Percentiles rank a stretch among this genome's conserved stretches.
phyloP scores from a whole-genome alignment of 2,888 invertebrate genomes.

The Oasisia sp. region DNA sequence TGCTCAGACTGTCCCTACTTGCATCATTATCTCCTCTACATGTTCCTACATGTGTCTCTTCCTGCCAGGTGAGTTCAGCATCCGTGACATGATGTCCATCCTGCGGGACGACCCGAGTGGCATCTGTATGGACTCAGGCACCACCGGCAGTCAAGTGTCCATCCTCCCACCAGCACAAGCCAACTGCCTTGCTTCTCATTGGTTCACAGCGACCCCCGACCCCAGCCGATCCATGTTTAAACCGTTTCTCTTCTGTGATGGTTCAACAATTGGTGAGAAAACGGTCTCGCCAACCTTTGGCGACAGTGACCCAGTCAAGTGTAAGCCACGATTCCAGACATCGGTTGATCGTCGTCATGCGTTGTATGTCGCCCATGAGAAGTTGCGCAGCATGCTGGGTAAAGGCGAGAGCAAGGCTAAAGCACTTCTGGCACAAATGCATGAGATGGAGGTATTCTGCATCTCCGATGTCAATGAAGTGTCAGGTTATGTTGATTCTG shows the following conservation, averaged over 20 bases:
- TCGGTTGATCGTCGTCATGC: constrained; percentile 33
- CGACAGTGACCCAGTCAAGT: constrained; percentile 60
- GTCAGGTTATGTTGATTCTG: constrained; percentile 43
- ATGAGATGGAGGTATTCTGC: constrained; percentile 31
- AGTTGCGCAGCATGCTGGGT: constrained; percentile 21
- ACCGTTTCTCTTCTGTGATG: constrained; percentile 75
- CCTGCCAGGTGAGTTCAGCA: constrained; percentile 69
- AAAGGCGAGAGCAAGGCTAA: constrained; percentile 22
- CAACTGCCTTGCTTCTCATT: constrained; percentile 73
- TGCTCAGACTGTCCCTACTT: not conserved
- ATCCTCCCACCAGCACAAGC: constrained; percentile 65
- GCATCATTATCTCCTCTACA: not conserved
- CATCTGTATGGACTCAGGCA: constrained; percentile 68
- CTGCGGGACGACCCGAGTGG: constrained; percentile 76
- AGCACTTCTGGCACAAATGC: constrained; percentile 27
- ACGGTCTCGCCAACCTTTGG: constrained; percentile 72
- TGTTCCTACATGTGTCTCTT: not conserved
- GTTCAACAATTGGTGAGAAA: constrained; percentile 74
- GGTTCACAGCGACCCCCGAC: constrained; percentile 75
- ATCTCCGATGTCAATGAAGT: constrained; percentile 33
- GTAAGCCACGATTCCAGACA: constrained; percentile 59
- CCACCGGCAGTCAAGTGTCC: constrained; percentile 70
- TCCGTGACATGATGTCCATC: constrained; percentile 77
- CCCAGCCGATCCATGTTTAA: constrained; percentile 81
- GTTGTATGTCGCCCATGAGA: constrained; percentile 31